These are phyloP conservation scores for Tigriopus californicus DNA, from an alignment of 2,888 invertebrate species.

Conservation along the genomic window DNA sequence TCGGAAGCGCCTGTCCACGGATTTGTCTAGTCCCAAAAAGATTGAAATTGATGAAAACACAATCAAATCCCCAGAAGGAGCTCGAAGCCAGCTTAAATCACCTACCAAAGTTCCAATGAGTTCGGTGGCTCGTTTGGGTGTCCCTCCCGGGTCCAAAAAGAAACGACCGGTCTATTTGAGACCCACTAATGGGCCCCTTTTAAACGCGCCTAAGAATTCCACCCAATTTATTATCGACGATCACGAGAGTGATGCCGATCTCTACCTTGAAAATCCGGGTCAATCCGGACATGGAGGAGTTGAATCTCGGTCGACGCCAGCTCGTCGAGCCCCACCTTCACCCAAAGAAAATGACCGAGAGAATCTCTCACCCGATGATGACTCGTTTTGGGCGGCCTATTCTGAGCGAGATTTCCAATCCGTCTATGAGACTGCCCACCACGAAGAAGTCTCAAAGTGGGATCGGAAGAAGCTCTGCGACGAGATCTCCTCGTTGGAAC, in stretches of 20 bases:
- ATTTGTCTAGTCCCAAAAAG: too few species aligned
- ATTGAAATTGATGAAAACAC: too few species aligned
- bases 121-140: background rate
- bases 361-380: constrained; percentile 1
- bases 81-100: too few species aligned
- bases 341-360: background rate
- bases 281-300: background rate
- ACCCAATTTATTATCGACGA: constrained; percentile 26
- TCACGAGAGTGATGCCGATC: constrained; percentile 20
- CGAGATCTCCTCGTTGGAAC: constrained; percentile 9
- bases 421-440: constrained; percentile 14
- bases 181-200: constrained; percentile 10
- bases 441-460: constrained; percentile 11
- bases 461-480: background rate
- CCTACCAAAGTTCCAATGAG: too few species aligned
- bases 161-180: background rate
- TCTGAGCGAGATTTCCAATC: constrained; percentile 13
- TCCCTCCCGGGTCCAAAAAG: background rate
- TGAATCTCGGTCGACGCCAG: too few species aligned
- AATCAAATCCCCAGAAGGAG: too few species aligned
- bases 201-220: constrained; percentile 20
- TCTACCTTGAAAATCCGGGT: background rate
- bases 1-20: too few species aligned
- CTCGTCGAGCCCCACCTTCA: background rate
- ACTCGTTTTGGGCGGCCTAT: constrained; percentile 13